These are phyloP conservation scores for Phrynocephalus guinanensis DNA, from an alignment of 2,797 vertebrate genomes.

Conservation along the genomic window DNA sequence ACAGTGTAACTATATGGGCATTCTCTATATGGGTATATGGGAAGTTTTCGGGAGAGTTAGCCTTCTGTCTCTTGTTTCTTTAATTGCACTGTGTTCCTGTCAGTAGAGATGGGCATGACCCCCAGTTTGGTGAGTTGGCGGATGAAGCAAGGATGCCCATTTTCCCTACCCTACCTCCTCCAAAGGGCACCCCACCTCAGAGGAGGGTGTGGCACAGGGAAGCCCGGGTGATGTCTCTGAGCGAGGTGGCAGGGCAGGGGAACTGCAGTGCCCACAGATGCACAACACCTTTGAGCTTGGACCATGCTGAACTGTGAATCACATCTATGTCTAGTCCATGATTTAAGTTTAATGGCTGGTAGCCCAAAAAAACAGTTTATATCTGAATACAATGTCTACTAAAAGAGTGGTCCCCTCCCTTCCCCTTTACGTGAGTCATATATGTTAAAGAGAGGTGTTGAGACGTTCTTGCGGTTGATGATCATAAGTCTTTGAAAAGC, in stretches of 20 bases:
- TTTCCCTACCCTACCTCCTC: too few species aligned
- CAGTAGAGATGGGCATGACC: too few species aligned
- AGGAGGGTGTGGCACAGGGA: too few species aligned
- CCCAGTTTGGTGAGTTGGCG: too few species aligned
- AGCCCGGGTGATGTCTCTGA: too few species aligned
- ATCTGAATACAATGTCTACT: background rate
- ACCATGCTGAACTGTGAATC: too few species aligned
- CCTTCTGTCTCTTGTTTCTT: slow-evolving; percentile 6
- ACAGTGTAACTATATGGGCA: rapidly evolving
- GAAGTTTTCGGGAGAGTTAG: background rate
- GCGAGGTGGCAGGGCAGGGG: too few species aligned
- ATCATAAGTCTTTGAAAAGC: slow-evolving; percentile 55
- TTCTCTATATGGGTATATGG: rapidly evolving
- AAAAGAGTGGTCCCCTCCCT: background rate
- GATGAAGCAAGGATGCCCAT: too few species aligned
- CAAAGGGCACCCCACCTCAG: too few species aligned
- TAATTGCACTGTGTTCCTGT: slow-evolving; percentile 10
- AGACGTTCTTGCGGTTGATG: background rate
- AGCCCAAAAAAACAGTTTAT: background rate
- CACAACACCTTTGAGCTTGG: too few species aligned
- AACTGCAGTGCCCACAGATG: too few species aligned
- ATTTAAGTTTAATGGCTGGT: background rate
- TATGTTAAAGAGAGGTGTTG: slow-evolving; percentile 21
- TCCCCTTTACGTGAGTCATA: background rate
- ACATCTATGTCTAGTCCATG: background rate